These are phyloP conservation scores for Ennomos fuscantarius DNA, from an alignment of 2,888 invertebrate genomes.

Conservation along the genomic window DNA sequence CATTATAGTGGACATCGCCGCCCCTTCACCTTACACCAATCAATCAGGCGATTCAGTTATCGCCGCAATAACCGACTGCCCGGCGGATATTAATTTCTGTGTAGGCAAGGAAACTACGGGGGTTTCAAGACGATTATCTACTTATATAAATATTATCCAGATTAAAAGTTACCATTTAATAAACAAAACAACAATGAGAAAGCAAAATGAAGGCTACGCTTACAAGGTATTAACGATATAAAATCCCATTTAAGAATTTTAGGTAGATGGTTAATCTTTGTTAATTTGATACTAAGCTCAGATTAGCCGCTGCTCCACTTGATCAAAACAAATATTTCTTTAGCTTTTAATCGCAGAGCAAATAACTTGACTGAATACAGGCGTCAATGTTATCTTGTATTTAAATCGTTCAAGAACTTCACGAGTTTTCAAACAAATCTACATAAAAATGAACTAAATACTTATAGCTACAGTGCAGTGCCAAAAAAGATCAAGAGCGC, in stretches of 20 bases:
- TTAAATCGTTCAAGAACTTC: no score
- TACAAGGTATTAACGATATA: constrained; percentile 1
- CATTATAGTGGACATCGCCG: constrained; percentile 42
- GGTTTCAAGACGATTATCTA: no score
- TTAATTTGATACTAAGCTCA: constrained; percentile 21
- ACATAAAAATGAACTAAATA: neutral
- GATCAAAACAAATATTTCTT: constrained; percentile 8
- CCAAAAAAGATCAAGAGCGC: constrained; percentile 22
- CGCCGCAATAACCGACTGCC: constrained; percentile 29
- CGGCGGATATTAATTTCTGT: constrained; percentile 30
- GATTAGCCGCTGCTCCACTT: constrained; percentile 5
- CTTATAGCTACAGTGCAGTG: constrained; percentile 13
- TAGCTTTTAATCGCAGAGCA: no score
- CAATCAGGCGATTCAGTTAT: constrained; percentile 54
- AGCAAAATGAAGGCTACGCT: constrained; percentile 2
- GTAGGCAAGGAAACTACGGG: neutral
- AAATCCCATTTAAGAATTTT: neutral
- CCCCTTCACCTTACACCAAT: constrained; percentile 43
- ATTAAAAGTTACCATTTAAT: neutral
- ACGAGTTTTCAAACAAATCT: no score
- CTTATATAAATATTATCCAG: no score
- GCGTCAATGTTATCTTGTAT: no score
- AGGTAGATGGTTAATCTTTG: constrained; percentile 7
- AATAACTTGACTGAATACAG: no score
- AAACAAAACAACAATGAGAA: constrained; percentile 10